Evolutionary conservation across 1,140 invertebrate genomes (phyloP).

Genomic region (Mamestra configurata): DNA sequence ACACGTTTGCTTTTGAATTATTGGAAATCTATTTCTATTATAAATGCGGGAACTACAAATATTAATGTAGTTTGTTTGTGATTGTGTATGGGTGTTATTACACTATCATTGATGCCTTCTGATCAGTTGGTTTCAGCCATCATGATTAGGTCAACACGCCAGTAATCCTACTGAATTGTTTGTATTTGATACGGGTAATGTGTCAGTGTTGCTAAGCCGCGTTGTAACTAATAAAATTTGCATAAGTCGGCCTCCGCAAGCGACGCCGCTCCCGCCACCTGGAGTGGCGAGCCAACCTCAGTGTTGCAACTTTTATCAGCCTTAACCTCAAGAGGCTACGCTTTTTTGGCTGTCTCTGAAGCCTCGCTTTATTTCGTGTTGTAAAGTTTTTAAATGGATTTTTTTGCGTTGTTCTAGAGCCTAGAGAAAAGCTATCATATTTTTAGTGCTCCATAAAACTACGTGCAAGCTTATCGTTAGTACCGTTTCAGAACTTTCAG

Average conservation of each 20-base stretch:
- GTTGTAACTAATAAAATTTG: conserved; percentile 54
- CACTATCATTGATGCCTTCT: neutral
- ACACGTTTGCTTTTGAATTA: neutral
- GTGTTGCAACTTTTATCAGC: conserved; percentile 51
- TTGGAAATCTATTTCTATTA: conserved; percentile 2
- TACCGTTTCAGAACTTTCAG: neutral
- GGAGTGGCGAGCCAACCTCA: conserved; percentile 28
- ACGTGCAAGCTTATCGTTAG: conserved; percentile 18
- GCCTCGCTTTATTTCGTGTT: conserved; percentile 24
- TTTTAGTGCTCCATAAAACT: conserved; percentile 15
- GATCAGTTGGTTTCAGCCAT: neutral
- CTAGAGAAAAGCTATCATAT: neutral
- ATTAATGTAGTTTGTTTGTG: conserved; percentile 11
- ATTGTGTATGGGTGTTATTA: neutral
- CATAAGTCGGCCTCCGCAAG: conserved; percentile 39
- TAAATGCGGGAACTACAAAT: neutral
- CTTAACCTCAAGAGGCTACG: conserved; percentile 30
- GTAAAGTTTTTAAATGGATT: conserved; percentile 35
- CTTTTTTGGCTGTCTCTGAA: conserved; percentile 38
- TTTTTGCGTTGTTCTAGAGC: no score
- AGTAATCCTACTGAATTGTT: neutral
- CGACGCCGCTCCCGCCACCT: conserved; percentile 5
- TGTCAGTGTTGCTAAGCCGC: conserved; percentile 38
- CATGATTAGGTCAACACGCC: neutral
- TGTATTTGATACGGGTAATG: conserved; percentile 19